Evolutionary conservation across 2,113 vertebrate genomes (phyloP).

Genomic region (Artemisiospiza belli): DNA sequence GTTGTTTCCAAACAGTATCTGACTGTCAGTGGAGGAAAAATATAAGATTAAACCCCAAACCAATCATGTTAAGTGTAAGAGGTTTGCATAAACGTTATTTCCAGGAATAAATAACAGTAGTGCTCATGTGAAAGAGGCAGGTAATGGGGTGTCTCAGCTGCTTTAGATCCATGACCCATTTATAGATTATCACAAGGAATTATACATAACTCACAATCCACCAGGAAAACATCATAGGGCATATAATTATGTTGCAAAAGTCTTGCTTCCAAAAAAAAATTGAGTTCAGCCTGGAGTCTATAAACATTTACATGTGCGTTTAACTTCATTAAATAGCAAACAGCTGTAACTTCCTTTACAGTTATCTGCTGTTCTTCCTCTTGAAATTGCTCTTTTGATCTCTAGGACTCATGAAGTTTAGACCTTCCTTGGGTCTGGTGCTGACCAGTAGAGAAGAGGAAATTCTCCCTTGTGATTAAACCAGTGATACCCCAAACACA

Average conservation of each 20-base stretch:
- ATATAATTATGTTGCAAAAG: neutral
- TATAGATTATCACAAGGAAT: neutral
- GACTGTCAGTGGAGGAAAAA: neutral
- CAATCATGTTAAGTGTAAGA: neutral
- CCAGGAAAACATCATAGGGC: neutral
- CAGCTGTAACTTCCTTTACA: conserved; percentile 49
- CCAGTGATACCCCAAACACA: neutral
- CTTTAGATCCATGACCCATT: neutral
- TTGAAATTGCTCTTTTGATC: conserved; percentile 45
- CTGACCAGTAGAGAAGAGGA: neutral
- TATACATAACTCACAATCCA: neutral
- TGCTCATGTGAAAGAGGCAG: neutral
- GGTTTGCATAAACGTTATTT: neutral
- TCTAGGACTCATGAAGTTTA: neutral
- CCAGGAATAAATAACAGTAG: neutral
- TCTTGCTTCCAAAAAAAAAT: neutral
- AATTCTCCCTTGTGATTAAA: conserved; percentile 14
- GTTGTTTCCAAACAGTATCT: conserved; percentile 11
- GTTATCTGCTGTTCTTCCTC: conserved; percentile 14
- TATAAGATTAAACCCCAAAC: neutral
- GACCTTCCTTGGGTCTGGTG: neutral
- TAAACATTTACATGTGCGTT: conserved; percentile 56
- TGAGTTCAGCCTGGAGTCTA: conserved; percentile 19
- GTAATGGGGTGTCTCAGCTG: neutral
- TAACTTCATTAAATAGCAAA: conserved; percentile 60